Percentiles rank a stretch among this genome's conserved stretches.
Evolutionary conservation across 2,888 invertebrate species (phyloP).

Genomic region (Ormyrus nitidulus): DNA sequence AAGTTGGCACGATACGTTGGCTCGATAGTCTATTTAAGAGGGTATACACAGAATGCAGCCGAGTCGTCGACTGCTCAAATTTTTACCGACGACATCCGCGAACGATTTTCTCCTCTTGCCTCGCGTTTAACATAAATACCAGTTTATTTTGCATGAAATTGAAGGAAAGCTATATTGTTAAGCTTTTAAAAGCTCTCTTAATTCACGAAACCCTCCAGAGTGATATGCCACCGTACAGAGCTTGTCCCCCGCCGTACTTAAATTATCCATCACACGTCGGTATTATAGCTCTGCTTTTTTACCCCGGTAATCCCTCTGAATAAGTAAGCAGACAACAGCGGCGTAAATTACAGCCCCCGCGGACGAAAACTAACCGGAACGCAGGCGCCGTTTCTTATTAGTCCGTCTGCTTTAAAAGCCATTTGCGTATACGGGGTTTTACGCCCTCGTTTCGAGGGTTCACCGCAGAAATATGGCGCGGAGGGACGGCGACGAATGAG

Average conservation of each 20-base stretch:
- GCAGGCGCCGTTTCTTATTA: background rate
- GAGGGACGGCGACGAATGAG: constrained; percentile 36
- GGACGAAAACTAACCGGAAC: background rate
- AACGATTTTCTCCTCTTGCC: constrained; percentile 6
- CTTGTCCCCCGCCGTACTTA: no score
- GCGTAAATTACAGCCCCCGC: no score
- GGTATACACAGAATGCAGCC: constrained; percentile 12
- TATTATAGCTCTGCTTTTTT: no score
- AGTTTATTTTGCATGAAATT: no score
- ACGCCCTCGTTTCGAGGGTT: constrained; percentile 43
- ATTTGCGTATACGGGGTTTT: constrained; percentile 8
- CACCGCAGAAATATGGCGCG: constrained; percentile 8
- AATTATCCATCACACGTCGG: no score
- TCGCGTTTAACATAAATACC: no score
- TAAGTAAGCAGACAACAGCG: no score
- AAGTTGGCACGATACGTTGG: constrained; percentile 40
- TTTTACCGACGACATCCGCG: constrained; percentile 3
- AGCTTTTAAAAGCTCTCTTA: no score
- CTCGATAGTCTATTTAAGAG: constrained; percentile 34
- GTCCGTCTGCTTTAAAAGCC: constrained; percentile 32
- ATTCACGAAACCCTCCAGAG: no score
- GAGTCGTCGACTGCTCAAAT: constrained; percentile 23
- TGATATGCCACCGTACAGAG: no score
- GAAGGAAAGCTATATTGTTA: no score
- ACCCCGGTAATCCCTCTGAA: no score